Percentiles rank a stretch among this genome's conserved stretches.
Evolutionary conservation across 2,888 invertebrate genomes (phyloP).

Genomic region (Athripsodes cinereus): DNA sequence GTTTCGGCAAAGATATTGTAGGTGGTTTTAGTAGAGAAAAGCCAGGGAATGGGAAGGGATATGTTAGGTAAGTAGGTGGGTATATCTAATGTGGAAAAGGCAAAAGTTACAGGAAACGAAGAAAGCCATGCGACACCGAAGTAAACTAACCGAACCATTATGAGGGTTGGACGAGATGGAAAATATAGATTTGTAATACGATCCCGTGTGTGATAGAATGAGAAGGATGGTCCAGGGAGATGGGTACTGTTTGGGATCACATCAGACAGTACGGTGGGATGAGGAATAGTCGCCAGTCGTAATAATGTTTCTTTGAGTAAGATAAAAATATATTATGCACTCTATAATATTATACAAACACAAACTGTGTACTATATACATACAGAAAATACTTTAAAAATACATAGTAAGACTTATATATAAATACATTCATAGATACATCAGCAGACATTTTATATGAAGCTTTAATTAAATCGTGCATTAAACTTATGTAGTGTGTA

Average conservation of each 20-base stretch:
- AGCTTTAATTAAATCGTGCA: no score
- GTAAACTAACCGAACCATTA: conserved; percentile 26
- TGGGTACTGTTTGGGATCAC: not conserved
- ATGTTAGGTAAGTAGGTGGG: not conserved
- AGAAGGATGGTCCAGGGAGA: conserved; percentile 1
- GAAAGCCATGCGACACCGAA: conserved; percentile 26
- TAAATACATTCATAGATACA: no score
- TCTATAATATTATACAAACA: no score
- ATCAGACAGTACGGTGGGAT: not conserved
- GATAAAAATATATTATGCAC: no score
- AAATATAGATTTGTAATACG: conserved; percentile 17
- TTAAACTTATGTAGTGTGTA: no score
- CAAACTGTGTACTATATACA: no score
- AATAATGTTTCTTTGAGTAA: conserved; percentile 25
- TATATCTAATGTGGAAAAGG: conserved; percentile 3
- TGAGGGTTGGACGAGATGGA: conserved; percentile 26
- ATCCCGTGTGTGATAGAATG: conserved; percentile 5
- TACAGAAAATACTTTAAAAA: no score
- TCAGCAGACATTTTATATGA: no score
- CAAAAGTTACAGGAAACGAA: conserved; percentile 20
- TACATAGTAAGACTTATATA: no score
- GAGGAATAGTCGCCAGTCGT: conserved; percentile 24
- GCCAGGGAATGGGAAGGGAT: not conserved
- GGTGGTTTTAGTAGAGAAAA: not conserved
- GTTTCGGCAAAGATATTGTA: conserved; percentile 7